Conservation (phyloP, 2,888 invertebrate genomes). For the Sesamia inferens region DNA sequence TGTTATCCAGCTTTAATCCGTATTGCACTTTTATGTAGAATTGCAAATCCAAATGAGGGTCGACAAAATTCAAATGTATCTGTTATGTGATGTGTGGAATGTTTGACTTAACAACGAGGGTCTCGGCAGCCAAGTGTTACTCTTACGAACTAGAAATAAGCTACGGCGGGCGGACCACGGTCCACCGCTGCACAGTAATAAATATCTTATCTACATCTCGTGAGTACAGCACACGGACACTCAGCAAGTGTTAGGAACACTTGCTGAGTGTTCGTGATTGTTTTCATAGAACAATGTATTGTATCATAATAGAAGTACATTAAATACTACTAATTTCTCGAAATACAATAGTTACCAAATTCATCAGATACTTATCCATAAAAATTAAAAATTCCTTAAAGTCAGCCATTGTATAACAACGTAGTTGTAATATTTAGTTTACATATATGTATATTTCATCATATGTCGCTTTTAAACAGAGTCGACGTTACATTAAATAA, state of each 20-base stretch:
- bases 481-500: constrained; percentile 45
- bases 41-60: not conserved
- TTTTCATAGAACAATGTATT: constrained; percentile 13
- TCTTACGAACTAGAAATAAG: constrained; percentile 21
- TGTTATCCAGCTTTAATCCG: not conserved
- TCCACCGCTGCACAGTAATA: constrained; percentile 28
- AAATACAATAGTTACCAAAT: constrained; percentile 38
- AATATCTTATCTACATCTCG: constrained; percentile 42
- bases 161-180: not conserved
- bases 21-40: not conserved
- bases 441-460: constrained; percentile 28
- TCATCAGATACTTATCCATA: constrained; percentile 32
- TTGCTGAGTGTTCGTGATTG: not conserved
- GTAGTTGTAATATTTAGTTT: constrained; percentile 37
- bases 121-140: constrained; percentile 22
- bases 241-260: not conserved
- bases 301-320: constrained; percentile 8
- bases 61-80: not conserved
- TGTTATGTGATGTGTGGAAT: constrained; percentile 39
- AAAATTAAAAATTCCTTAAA: constrained; percentile 49
- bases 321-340: not conserved
- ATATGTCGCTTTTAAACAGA: constrained; percentile 39
- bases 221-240: constrained; percentile 40
- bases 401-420: constrained; percentile 60
- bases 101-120: not conserved